Base-by-base conservation (phyloP, 2,888 invertebrate genomes). In the Ennomos erosarius region DNA sequence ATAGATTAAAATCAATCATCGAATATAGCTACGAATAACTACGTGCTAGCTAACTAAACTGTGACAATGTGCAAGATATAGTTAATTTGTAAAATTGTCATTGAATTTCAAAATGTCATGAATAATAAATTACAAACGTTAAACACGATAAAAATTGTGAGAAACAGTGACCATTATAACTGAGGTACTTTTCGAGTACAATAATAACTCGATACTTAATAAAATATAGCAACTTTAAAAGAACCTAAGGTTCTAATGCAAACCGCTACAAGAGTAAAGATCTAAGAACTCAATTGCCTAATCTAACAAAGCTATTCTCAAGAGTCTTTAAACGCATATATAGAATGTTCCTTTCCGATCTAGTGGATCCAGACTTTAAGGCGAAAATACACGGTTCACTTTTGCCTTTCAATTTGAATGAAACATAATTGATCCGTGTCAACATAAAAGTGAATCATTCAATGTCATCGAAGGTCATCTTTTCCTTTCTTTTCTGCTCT, bases 1-100 rank as follows among this genome's bases (percentile, higher is more conserved):
- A 67, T 70, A 66, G 45, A 67, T 63, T 71, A 69, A 64, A 54
- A 65, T 38, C 38, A 9, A 39, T 39, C n/a, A 57, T 69, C 65
- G 68, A 67, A 64, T 70, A 71, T 55, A 33, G 10, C n/a, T 50
- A 52, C 39, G 40, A 46, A 54, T 35, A 46, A 35, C 49, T 55
- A 59, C 42, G 45, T 53, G 51, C 26, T 38, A 35, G 51, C 26
- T 38, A 35, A 36, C 33, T 9, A 35, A 43, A 33, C 9, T 39
- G 36, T 49, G 37, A 52, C 38, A 10, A 10, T n/a, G 40, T 48
- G 16, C 12, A 55, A 54, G 36, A 45, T 16, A 46, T 37, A 38
- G 43, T 10, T 46, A 38, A 46, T 10, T 46, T 38, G 11, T 16
- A 34, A 10, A 9, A 38, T 26, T 45, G 33, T 26, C 5, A 26